Evolutionary conservation across 2,113 vertebrate species (phyloP).

Genomic region (Xiphophorus couchianus): DNA sequence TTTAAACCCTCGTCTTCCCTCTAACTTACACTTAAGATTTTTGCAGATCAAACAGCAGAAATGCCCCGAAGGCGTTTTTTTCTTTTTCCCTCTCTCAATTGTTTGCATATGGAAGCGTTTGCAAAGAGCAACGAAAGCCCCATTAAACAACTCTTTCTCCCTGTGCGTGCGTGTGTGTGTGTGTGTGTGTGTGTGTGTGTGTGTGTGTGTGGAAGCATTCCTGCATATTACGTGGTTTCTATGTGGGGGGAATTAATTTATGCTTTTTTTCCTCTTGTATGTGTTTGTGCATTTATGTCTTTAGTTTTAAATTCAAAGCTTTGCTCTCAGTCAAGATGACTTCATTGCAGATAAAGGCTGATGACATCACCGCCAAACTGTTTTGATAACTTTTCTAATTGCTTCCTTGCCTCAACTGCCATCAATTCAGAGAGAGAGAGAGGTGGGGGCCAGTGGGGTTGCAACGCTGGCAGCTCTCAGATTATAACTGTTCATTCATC

Average conservation of each 20-base stretch:
- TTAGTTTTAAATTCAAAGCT: constrained; percentile 57
- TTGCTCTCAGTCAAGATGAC: constrained; percentile 54
- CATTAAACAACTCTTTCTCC: constrained; percentile 27
- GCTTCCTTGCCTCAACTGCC: constrained; percentile 69
- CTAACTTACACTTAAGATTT: constrained; percentile 37
- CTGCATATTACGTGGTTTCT: constrained; percentile 27
- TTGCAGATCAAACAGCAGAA: constrained; percentile 33
- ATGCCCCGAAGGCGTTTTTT: constrained; percentile 33
- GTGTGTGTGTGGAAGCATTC: neutral
- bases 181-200: too few species aligned
- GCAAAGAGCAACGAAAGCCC: constrained; percentile 39
- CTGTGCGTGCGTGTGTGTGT: neutral
- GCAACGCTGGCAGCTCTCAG: constrained; percentile 51
- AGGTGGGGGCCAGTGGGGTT: constrained; percentile 1
- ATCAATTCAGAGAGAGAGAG: constrained; percentile 32
- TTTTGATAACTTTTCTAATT: constrained; percentile 78
- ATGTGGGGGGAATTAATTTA: neutral
- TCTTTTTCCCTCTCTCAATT: constrained; percentile 17
- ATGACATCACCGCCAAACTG: constrained; percentile 69
- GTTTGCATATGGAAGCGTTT: constrained; percentile 64
- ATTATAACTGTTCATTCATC: constrained; percentile 71
- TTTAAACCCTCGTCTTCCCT: constrained; percentile 23
- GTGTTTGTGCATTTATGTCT: constrained; percentile 15
- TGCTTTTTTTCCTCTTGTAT: neutral
- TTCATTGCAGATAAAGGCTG: constrained; percentile 58